These are phyloP conservation scores for Trisateles emortualis DNA, from an alignment of 2,888 invertebrate genomes.

Conservation along the genomic window DNA sequence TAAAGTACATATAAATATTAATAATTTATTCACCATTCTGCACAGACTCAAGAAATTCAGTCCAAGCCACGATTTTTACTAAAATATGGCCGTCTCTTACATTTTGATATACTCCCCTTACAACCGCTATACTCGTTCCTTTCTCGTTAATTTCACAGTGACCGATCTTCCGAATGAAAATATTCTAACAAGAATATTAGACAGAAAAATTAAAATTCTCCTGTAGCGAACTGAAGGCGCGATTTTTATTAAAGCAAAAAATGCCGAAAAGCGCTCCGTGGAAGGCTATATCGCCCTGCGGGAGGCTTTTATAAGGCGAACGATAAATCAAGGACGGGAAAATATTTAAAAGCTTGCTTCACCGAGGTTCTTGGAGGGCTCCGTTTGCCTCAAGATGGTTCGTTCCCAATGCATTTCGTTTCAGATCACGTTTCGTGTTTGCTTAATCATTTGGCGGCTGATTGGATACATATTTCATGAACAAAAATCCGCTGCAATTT, in stretches of 20 bases:
- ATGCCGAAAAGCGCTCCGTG: conserved; percentile 64
- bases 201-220: conserved; percentile 74
- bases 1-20: background rate
- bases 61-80: background rate
- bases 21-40: conserved; percentile 4
- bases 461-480: conserved; percentile 19
- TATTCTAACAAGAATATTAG: conserved; percentile 67
- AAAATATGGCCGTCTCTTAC: conserved; percentile 8
- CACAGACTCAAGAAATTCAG: conserved; percentile 2
- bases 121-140: conserved; percentile 30
- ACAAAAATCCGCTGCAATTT: conserved; percentile 9
- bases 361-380: conserved; percentile 62
- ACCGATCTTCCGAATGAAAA: conserved; percentile 57
- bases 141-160: conserved; percentile 67
- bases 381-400: conserved; percentile 38
- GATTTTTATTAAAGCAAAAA: conserved; percentile 78
- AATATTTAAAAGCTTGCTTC: conserved; percentile 71
- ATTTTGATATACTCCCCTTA: conserved; percentile 33
- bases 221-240: conserved; percentile 65
- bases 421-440: conserved; percentile 7
- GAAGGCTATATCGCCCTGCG: conserved; percentile 66
- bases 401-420: conserved; percentile 11
- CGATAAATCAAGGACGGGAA: conserved; percentile 83
- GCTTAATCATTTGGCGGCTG: conserved; percentile 12
- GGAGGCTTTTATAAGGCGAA: conserved; percentile 83